Conservation (phyloP, 2,888 invertebrate genomes). For the Agrochola lota region DNA sequence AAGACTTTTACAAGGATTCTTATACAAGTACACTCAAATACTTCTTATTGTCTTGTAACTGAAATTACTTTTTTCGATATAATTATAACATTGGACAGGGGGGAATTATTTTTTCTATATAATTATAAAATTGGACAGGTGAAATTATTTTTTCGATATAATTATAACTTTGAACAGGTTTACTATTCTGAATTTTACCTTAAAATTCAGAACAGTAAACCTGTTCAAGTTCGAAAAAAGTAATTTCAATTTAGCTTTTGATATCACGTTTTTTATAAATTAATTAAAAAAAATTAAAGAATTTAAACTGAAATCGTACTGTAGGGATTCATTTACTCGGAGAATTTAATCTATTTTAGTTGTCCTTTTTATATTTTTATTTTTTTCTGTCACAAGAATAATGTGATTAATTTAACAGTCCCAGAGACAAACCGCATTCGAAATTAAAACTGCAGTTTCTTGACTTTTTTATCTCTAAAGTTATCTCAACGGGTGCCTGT, state of each 20-base stretch:
- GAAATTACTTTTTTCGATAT: slow-evolving; percentile 23
- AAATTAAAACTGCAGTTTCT: slow-evolving; percentile 39
- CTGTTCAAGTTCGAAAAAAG: too few relatives aligned
- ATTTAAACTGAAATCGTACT: slow-evolving; percentile 9
- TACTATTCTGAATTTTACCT: slow-evolving; percentile 7
- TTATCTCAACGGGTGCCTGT: slow-evolving; percentile 33
- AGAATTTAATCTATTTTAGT: slow-evolving; percentile 8
- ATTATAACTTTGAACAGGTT: slow-evolving; percentile 2
- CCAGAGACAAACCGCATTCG: slow-evolving; percentile 14
- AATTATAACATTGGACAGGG: not conserved
- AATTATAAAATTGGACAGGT: not conserved
- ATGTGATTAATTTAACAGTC: slow-evolving; percentile 12
- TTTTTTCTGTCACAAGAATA: not conserved
- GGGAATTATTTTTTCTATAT: slow-evolving; percentile 22
- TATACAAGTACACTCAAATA: slow-evolving; percentile 13
- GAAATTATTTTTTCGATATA: not conserved
- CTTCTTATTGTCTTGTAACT: slow-evolving; percentile 11
- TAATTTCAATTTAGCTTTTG: slow-evolving; percentile 15
- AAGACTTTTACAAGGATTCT: slow-evolving; percentile 32
- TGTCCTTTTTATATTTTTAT: not conserved
- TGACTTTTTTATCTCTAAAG: slow-evolving; percentile 37
- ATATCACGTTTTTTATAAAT: slow-evolving; percentile 25
- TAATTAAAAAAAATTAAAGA: slow-evolving; percentile 29
- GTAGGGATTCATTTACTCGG: slow-evolving; percentile 31
- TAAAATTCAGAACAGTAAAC: too few relatives aligned